phyloP scores from a whole-genome alignment of 2,797 vertebrate genomes.

The Sciurus carolinensis region DNA sequence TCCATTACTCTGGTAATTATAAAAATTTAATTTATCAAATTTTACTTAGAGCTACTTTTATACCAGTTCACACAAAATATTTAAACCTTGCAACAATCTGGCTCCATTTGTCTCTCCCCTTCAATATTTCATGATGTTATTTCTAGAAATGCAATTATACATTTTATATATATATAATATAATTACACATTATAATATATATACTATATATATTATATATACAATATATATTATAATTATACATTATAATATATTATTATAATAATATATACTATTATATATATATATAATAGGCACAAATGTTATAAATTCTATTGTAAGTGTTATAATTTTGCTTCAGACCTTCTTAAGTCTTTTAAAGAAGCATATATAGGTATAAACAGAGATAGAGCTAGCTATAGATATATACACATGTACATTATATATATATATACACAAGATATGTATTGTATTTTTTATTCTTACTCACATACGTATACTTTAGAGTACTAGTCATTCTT shows the following conservation, averaged over 20 bases:
- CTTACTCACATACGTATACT: background rate
- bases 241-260: too few species aligned
- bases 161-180: background rate
- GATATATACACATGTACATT: accelerated
- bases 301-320: background rate
- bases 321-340: background rate
- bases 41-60: background rate
- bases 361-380: background rate
- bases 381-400: background rate
- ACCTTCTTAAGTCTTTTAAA: background rate
- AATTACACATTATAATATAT: too few species aligned
- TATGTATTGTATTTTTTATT: background rate
- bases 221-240: background rate
- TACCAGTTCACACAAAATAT: background rate
- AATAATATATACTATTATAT: too few species aligned
- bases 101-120: background rate
- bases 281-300: background rate
- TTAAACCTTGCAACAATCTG: background rate
- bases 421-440: background rate
- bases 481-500: background rate
- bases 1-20: background rate
- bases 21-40: background rate
- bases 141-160: background rate
- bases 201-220: background rate
- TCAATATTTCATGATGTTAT: background rate